Evolutionary conservation across 2,113 vertebrate genomes (phyloP).

Genomic region (Bombycilla garrulus): DNA sequence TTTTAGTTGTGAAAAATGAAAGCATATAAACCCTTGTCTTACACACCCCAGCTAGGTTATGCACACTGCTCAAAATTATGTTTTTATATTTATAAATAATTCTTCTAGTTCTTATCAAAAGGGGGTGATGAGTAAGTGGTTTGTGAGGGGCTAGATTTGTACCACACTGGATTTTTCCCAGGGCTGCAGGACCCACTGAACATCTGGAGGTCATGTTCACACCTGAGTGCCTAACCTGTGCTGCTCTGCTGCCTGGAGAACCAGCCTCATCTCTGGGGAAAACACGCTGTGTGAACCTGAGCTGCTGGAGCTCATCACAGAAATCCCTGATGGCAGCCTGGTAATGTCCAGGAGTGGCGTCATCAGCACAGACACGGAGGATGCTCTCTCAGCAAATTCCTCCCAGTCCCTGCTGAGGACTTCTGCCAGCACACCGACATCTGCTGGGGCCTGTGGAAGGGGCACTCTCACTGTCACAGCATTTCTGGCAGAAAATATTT

Average conservation of each 20-base stretch:
- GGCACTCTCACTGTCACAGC: not conserved
- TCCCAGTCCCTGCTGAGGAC: not conserved
- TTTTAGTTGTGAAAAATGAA: not conserved
- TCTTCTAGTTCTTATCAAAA: not conserved
- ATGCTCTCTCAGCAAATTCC: slow-evolving; percentile 52
- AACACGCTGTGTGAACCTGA: fast-evolving
- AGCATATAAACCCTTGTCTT: not conserved
- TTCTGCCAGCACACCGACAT: not conserved
- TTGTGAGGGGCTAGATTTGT: not conserved
- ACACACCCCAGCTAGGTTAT: not conserved
- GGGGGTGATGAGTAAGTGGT: not conserved
- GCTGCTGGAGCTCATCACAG: not conserved
- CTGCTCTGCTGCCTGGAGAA: not conserved
- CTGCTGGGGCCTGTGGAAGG: not conserved
- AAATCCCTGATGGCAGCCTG: fast-evolving
- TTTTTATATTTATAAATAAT: not conserved
- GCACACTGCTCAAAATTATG: not conserved
- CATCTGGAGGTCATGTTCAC: not conserved
- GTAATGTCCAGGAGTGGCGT: not conserved
- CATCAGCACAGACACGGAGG: not conserved
- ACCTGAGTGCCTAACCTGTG: not conserved
- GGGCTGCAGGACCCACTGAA: not conserved
- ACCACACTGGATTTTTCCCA: not conserved
- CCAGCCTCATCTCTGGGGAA: not conserved
- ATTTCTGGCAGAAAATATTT: slow-evolving; percentile 8